A percentile compares a stretch with the other conserved stretches of the same genome.
Conservation (phyloP, 2,888 invertebrate species). For the Dioctria rufipes region DNA sequence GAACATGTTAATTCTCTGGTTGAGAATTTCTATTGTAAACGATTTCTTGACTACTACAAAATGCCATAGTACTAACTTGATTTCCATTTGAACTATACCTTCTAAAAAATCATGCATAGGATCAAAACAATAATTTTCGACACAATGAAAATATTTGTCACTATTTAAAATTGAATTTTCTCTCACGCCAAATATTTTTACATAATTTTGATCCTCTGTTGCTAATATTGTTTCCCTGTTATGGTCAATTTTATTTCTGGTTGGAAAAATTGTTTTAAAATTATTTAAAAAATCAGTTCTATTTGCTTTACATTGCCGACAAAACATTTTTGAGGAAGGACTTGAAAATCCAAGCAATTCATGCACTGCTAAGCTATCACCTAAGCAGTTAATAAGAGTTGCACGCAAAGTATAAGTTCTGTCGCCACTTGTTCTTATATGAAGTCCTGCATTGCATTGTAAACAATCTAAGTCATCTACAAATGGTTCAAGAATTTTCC, state of each 20-base stretch:
- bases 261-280: neutral
- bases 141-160: no score
- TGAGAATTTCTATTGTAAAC: no score
- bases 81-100: no score
- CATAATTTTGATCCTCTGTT: neutral
- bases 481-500: slow-evolving; percentile 45
- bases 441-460: neutral
- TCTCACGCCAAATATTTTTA: neutral
- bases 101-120: no score
- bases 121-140: no score
- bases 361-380: slow-evolving; percentile 38
- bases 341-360: slow-evolving; percentile 37
- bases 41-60: no score
- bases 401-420: neutral
- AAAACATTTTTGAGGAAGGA: slow-evolving; percentile 31
- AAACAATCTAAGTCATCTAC: slow-evolving; percentile 29
- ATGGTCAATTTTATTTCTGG: neutral
- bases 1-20: no score
- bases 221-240: neutral
- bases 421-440: neutral
- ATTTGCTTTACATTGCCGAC: slow-evolving; percentile 20
- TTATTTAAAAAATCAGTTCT: neutral
- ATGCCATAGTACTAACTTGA: no score
- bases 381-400: slow-evolving; percentile 5
- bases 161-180: no score